Evolutionary conservation across 2,113 vertebrate species (phyloP), one percentile per base, ranked within the genome.

Genomic region (Paedocypris sp.): DNA sequence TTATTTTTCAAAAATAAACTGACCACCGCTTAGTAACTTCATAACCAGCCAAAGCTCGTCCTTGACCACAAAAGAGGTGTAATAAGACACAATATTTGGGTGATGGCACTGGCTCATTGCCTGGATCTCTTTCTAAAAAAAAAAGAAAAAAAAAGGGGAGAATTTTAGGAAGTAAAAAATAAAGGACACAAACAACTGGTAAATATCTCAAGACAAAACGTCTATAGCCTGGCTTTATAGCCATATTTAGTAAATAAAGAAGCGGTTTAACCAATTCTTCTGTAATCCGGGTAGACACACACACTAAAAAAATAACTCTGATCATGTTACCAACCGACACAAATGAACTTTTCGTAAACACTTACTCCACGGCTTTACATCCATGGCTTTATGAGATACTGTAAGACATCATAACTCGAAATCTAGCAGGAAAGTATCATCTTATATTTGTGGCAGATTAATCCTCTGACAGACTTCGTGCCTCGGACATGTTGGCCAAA

Each of bases 11-110:
- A 20, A 13, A 7, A 12, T 5, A 26, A 42, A 78, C 83, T 79
- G 75, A 97, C 94, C 93, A 62, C 93, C 93, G 56, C 94, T 93
- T 36, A 97, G 88, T 67, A 97, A 83, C 84, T 90, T 93, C 93
- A 98, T 98, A 73, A 97, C 93, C 66, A 98, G 85, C 94, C 94
- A 98, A 50, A 98, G 90, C 75, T 98, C 94, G 66, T 98, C 94
- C 79, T 97, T 98, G 36, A 98, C 92, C 72, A 98, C 94, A 7
- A 98, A 98, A 0, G 94, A 98, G 1, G 94, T 98, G 79, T 97
- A 97, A 80, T 98, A 97, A 67, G 92, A 93, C 66, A 98, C 94
- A 19, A 97, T 94, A 74, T 98, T 98, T 67, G 92, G 93, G 67
- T 98, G 94, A 76, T 98, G 91, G 76, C 94, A 98, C 77, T 98